Evolutionary conservation across 2,797 vertebrate genomes (phyloP), one percentile per base, ranked within the genome.

Genomic region (Alosa sapidissima): DNA sequence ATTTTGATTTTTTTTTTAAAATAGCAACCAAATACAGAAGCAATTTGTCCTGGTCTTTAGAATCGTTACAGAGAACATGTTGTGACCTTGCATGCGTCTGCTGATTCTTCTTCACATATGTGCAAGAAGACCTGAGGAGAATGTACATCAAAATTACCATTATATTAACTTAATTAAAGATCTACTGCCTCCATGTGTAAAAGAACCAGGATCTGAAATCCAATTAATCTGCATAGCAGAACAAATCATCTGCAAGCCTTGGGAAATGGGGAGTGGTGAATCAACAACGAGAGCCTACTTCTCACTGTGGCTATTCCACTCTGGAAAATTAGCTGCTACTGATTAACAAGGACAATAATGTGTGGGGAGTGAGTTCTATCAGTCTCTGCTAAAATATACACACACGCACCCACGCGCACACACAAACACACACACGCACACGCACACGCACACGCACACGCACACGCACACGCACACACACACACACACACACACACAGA

Each of bases 251-350:
- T 48, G 81, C 9, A 52, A 81, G 86, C 84, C 86, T 85, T 88
- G 83, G 85, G 86, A 65, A 86, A 87, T 78, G 84, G 36, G 58
- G 86, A 54, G 58, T 60, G 10, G 51, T 81, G 72, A 88, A 87
- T 88, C 86, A 87, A 86, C 86, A 82, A 83, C 83, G 78, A 86
- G 82, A 72, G 81, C 85, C 86, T 75, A 83, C 86, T 87, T 86
- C 81, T 82, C 65, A 82, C 72, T 33, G 60, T 85, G 84, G 81
- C 82, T 58, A 83, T 81, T 82, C 83, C 84, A 85, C 51, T 81
- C 81, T 49, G 54, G 84, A 87, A 89, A 87, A 85, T 45, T 81
- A 81, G 60, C 19, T 51, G n/a, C 75, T 55, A 51, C 51, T 60
- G 62, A 85, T 88, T 62, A 54, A 88, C 83, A 82, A n/a, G 24